phyloP scores from a whole-genome alignment of 2,797 vertebrate species.

The Halcyon leucocephala region DNA sequence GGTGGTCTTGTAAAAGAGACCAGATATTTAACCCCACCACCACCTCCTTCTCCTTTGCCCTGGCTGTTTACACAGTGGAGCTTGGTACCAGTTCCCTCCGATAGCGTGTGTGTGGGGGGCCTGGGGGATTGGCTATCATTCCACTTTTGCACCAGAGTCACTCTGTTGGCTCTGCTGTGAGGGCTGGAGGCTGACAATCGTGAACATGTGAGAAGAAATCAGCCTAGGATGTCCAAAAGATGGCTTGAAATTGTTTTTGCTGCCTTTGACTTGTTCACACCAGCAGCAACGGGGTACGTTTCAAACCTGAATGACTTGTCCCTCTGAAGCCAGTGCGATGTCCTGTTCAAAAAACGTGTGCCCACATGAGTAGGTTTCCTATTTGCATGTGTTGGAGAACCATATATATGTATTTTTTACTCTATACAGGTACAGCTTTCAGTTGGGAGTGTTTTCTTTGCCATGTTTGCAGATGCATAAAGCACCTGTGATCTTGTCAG shows the following conservation, averaged over 20 bases:
- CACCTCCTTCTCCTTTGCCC: constrained; percentile 65
- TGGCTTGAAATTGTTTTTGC: background rate
- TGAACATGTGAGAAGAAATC: background rate
- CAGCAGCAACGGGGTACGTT: background rate
- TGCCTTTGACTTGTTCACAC: background rate
- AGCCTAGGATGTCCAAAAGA: background rate
- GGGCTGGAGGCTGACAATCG: background rate
- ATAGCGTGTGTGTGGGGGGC: constrained; percentile 1
- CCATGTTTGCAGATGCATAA: background rate
- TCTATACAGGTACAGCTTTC: background rate
- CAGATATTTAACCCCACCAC: constrained; percentile 72
- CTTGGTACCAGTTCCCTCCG: constrained; percentile 68
- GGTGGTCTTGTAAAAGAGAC: constrained; percentile 77
- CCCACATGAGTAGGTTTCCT: background rate
- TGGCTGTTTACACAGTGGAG: constrained; percentile 66
- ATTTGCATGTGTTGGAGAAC: background rate
- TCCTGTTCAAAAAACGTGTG: background rate
- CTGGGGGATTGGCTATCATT: background rate
- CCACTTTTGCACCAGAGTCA: background rate
- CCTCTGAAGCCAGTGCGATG: background rate
- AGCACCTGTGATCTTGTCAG: background rate
- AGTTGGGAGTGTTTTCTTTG: background rate
- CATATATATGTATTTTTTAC: background rate
- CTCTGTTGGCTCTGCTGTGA: background rate
- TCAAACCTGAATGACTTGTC: background rate